These are phyloP conservation scores for Tragelaphus imberbis DNA, from an alignment of 2,113 vertebrate genomes.

Conservation along the genomic window DNA sequence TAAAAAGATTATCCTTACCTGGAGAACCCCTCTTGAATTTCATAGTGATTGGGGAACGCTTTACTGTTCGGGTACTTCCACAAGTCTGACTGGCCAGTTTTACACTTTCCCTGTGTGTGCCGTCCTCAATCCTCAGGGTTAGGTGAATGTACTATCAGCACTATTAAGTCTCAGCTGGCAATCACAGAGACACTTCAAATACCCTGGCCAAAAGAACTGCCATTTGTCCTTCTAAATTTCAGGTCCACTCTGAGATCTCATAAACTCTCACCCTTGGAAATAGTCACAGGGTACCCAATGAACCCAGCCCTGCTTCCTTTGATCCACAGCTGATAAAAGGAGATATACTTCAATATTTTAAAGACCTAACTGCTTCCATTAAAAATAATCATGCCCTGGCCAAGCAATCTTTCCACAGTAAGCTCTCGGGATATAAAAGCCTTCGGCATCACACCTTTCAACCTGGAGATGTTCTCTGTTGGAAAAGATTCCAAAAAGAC, in stretches of 20 bases:
- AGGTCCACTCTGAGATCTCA: neutral
- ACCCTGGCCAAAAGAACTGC: neutral
- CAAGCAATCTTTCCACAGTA: neutral
- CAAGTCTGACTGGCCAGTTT: neutral
- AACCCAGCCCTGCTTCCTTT: neutral
- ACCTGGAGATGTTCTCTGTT: neutral
- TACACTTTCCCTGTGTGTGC: neutral
- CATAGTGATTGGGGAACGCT: neutral
- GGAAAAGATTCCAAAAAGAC: neutral
- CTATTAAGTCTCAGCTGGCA: neutral
- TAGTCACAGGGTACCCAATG: neutral
- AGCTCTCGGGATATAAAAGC: neutral
- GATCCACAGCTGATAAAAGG: neutral
- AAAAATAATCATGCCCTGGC: neutral
- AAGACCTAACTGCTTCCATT: neutral
- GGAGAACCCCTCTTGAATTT: neutral
- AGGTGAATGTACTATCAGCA: neutral
- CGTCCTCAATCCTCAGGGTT: neutral
- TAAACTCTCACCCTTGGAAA: neutral
- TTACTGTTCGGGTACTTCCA: neutral
- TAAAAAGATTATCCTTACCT: neutral
- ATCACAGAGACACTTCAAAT: neutral
- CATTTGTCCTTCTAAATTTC: neutral
- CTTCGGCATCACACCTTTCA: neutral
- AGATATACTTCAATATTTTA: neutral